phyloP scores from a whole-genome alignment of 2,888 invertebrate genomes.

The Tachina lurida region DNA sequence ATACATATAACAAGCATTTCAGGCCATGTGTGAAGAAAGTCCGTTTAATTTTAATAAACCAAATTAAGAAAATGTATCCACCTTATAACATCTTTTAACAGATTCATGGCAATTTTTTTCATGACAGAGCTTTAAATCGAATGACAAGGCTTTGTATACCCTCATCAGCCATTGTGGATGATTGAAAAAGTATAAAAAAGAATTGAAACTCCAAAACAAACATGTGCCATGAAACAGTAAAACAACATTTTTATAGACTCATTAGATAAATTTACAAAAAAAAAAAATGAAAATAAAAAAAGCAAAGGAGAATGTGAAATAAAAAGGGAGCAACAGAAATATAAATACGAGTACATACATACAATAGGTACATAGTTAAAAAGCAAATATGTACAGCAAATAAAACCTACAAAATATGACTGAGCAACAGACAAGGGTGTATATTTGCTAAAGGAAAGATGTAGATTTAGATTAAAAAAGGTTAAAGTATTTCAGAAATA shows the following conservation, averaged over 20 bases:
- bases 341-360: neutral
- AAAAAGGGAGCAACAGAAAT: conserved; percentile 29
- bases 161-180: conserved; percentile 19
- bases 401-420: conserved; percentile 23
- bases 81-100: neutral
- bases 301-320: conserved; percentile 9
- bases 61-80: neutral
- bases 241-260: conserved; percentile 65
- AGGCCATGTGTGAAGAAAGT: neutral
- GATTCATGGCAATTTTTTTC: conserved; percentile 11
- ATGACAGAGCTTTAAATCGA: conserved; percentile 1
- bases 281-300: conserved; percentile 10
- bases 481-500: conserved; percentile 54
- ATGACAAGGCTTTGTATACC: conserved; percentile 16
- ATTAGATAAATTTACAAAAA: conserved; percentile 55
- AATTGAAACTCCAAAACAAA: conserved; percentile 30
- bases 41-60: neutral
- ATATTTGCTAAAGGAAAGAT: conserved; percentile 50
- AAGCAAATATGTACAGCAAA: conserved; percentile 16
- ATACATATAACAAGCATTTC: too few species aligned
- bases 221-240: conserved; percentile 55
- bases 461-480: conserved; percentile 54
- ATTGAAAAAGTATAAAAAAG: conserved; percentile 20
- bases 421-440: conserved; percentile 46
- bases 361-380: too few species aligned